phyloP scores from a whole-genome alignment of 2,888 invertebrate species.

The Lepeophtheirus nordmannii region DNA sequence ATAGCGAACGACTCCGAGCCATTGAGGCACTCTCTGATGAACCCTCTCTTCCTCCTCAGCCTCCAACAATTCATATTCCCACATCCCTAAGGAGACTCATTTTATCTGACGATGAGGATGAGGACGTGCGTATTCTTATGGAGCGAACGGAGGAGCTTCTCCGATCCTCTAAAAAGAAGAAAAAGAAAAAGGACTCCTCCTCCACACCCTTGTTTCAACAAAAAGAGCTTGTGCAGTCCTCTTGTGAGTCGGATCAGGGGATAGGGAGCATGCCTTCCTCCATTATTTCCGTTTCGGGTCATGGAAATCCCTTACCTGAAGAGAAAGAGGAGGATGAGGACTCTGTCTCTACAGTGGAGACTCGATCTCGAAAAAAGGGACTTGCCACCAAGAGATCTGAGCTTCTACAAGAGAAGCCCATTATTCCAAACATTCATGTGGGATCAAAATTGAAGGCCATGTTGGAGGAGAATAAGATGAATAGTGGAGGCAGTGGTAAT shows the following conservation, averaged over 20 bases:
- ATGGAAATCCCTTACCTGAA: background rate
- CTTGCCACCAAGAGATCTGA: slow-evolving; percentile 14
- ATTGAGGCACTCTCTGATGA: slow-evolving; percentile 6
- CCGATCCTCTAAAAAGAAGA: slow-evolving; percentile 3
- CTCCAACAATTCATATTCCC: background rate
- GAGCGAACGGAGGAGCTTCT: slow-evolving; percentile 1
- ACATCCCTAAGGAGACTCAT: background rate
- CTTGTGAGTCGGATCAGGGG: slow-evolving; percentile 10
- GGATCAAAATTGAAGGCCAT: slow-evolving; percentile 18
- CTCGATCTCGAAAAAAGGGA: slow-evolving; percentile 7
- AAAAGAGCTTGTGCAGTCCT: background rate
- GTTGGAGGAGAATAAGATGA: slow-evolving; percentile 1
- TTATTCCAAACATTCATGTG: slow-evolving; percentile 17
- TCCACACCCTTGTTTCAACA: background rate
- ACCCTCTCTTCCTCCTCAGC: background rate
- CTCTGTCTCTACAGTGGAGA: background rate
- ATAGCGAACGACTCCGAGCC: slow-evolving; percentile 6
- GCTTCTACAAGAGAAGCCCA: slow-evolving; percentile 5
- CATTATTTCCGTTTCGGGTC: slow-evolving; percentile 10
- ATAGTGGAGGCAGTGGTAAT: too few species aligned
- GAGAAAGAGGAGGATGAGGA: background rate
- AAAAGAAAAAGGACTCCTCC: background rate
- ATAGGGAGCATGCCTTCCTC: slow-evolving; percentile 19
- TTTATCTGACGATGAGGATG: background rate
- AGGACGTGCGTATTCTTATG: background rate